Conservation (phyloP, 2,113 vertebrate genomes). For the Larimichthys crocea region DNA sequence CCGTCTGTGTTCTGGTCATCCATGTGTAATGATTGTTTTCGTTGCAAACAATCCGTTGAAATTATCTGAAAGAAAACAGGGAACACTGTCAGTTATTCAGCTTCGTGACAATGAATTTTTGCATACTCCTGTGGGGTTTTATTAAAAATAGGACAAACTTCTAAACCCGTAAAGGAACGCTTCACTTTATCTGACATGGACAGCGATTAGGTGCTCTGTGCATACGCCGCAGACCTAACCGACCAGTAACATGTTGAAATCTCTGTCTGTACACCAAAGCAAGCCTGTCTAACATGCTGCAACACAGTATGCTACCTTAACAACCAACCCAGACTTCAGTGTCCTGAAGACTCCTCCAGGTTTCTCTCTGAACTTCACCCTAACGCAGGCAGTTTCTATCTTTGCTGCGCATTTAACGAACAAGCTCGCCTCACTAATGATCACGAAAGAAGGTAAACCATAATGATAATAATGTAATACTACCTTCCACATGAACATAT, state of each 20-base stretch:
- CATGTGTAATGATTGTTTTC: background rate
- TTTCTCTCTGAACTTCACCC: slow-evolving; percentile 27
- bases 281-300: slow-evolving; percentile 47
- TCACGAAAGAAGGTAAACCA: background rate
- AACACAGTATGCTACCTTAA: slow-evolving; percentile 34
- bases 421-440: background rate
- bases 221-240: background rate
- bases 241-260: slow-evolving; percentile 22
- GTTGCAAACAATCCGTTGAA: background rate
- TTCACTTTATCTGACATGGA: slow-evolving; percentile 12
- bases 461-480: background rate
- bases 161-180: background rate
- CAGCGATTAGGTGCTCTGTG: background rate
- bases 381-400: slow-evolving; percentile 19
- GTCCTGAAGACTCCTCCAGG: background rate
- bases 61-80: background rate
- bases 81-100: slow-evolving; percentile 19
- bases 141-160: background rate
- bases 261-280: slow-evolving; percentile 56
- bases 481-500: slow-evolving; percentile 43
- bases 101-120: background rate
- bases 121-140: background rate
- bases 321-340: background rate
- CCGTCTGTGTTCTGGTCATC: background rate
- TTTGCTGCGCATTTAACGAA: slow-evolving; percentile 14